phyloP scores from a whole-genome alignment of 1,140 invertebrate genomes.

The Hirudo medicinalis region DNA sequence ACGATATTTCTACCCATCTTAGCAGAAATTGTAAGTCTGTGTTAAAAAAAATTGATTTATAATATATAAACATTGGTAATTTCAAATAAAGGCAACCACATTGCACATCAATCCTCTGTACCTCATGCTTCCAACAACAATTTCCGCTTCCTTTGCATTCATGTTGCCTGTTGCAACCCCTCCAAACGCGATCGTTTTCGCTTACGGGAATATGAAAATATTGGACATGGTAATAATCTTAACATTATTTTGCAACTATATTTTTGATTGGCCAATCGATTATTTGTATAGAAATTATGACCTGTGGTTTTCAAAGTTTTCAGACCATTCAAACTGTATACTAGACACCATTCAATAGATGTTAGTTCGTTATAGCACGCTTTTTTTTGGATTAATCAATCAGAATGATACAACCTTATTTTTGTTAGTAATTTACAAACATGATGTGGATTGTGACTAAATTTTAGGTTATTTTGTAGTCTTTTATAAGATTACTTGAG shows the following conservation, averaged over 20 bases:
- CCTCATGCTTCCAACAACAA: slow-evolving; percentile 64
- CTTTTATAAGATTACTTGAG: no score
- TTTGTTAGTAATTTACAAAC: no score
- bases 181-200: slow-evolving; percentile 77
- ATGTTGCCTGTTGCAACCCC: slow-evolving; percentile 66
- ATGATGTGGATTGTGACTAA: no score
- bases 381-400: no score
- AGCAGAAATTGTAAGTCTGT: slow-evolving; percentile 54
- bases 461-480: no score
- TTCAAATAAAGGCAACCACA: slow-evolving; percentile 34
- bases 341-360: no score
- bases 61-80: background rate
- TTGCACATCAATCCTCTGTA: slow-evolving; percentile 57
- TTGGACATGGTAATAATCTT: slow-evolving; percentile 31
- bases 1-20: slow-evolving; percentile 67
- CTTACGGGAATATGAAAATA: slow-evolving; percentile 30
- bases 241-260: background rate
- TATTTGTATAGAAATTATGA: background rate
- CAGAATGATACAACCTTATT: no score
- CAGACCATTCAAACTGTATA: no score
- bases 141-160: slow-evolving; percentile 60
- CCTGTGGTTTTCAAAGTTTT: background rate
- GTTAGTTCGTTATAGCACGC: no score
- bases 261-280: background rate
- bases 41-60: background rate